Base-by-base conservation (phyloP, 2,797 vertebrate genomes). In the Pangasius sanitwongsei region DNA sequence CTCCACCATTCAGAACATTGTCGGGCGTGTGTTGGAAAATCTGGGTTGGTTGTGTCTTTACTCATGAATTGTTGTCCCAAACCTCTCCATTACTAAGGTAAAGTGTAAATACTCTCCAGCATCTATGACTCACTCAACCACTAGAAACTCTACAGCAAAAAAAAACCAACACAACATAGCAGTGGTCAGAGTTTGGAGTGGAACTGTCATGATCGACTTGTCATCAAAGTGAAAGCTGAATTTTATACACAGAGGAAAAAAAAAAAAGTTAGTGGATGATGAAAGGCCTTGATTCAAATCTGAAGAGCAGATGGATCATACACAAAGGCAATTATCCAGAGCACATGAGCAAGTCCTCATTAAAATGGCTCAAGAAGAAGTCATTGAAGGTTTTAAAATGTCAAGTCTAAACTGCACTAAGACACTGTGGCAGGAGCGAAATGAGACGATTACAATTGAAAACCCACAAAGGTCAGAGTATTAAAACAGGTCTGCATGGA, bases 331-430 rank as follows among this genome's bases (percentile, higher is more conserved):
- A 31, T n/a, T 23, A 74, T 83, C 28, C 69, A 69, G 31, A 65
- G 81, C n/a, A 65, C 70, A 85, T 48, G 82, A 69, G 77, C 50
- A 57, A 59, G 78, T 78, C 59, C 48, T 86, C 53, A 82, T 86
- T 74, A 89, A 25, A 82, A 81, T 69, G 16, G 48, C 65, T 85
- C 44, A 67, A 80, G 6, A 69, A 74, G 69, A 55, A 57, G 41
- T 85, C 55, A 85, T 44, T 85, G 31, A 72, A 59, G 31, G n/a
- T 48, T 74, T 86, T 83, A 53, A 89, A 89, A 89, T 86, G 88
- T 87, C 67, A 86, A 31, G 44, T 55, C 44, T 74, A 44, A 89
- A 89, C 59, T 55, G 4, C 74, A 82, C 69, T 15, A 77, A 61
- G 44, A 65, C 34, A 31, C 55, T 70, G 18, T 48, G 65, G 61